Conservation (phyloP, 1,140 invertebrate genomes). For the Arion vulgaris region DNA sequence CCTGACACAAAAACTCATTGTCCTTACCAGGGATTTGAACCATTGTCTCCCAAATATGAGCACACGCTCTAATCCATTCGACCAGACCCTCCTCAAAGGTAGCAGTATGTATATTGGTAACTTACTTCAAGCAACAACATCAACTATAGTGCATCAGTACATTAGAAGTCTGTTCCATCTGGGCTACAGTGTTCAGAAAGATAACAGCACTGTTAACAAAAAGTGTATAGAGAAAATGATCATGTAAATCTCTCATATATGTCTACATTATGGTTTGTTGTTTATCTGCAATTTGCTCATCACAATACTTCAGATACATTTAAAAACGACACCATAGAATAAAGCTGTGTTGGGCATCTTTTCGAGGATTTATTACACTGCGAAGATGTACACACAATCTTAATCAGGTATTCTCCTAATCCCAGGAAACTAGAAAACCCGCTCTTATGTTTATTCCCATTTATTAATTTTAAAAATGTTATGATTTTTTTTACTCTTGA, state of each 20-base stretch:
- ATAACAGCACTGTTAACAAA: neutral
- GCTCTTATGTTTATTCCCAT: neutral
- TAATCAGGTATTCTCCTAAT: neutral
- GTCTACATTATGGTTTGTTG: neutral
- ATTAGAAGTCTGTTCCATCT: neutral
- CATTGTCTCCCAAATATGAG: too few species aligned
- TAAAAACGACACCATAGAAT: neutral
- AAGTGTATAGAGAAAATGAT: neutral
- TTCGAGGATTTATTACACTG: neutral
- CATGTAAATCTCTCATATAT: neutral
- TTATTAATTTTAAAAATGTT: too few species aligned
- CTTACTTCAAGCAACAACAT: too few species aligned
- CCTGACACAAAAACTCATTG: too few species aligned
- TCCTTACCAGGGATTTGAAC: too few species aligned
- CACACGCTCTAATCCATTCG: too few species aligned
- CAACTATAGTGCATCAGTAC: neutral
- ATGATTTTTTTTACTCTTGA: too few species aligned
- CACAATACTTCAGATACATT: neutral
- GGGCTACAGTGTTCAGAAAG: neutral
- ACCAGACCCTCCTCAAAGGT: too few species aligned
- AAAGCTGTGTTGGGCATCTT: neutral
- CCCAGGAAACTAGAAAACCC: neutral
- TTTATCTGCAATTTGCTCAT: neutral
- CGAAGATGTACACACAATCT: neutral
- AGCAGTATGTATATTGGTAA: too few species aligned